Base-by-base conservation (phyloP, 92 coral and sea anemone species). In the Epizoanthus fatuus region DNA sequence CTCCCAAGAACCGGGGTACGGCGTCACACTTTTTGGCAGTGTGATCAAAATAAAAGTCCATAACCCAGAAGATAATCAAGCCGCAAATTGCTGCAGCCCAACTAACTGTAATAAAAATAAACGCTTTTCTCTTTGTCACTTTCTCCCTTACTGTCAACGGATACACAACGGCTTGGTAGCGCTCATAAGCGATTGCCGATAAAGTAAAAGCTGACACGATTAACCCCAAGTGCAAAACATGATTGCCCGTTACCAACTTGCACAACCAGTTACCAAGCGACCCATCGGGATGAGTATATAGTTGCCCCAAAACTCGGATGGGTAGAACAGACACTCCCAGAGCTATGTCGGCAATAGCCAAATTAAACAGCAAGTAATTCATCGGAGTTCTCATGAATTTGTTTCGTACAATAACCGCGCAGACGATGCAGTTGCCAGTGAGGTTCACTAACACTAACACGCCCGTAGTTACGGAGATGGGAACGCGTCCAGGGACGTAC, bases 321-420 rank as follows among this genome's bases (percentile, higher is more conserved):
- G 79, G 78, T 14, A 63, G 57, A 75, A 56, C 60, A 7, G 65
- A 71, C 9, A 86, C 47, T 20, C 84, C 90, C 16, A 86, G 78
- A 69, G 79, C 59, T 49, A 86, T 78, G 72, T 86, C 90, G 19
- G 90, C 52, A 49, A 79, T 64, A n/a, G 90, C 85, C 16, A 86
- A 45, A 67, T 86, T 86, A 10, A 86, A 83, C 8, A 86, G 84
- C 12, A 86, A 77, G 45, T 65, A 86, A 37, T 86, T 86, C 40
- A 86, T 56, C 17, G 90, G 84, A 3, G 85, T 81, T 56, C 80
- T 58, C 90, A 86, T 86, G 20, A 77, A 77, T 10, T 57, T 84
- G 69, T 64, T 63, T 39, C 79, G 67, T 7, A 79, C n/a, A 56
- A 86, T 84, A 49, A 79, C 79, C 57, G 70, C 22, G 62, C 90